These are phyloP conservation scores for Parazoanthus atlanticus DNA, from an alignment of 92 coral and sea anemone species.

Conservation along the genomic window DNA sequence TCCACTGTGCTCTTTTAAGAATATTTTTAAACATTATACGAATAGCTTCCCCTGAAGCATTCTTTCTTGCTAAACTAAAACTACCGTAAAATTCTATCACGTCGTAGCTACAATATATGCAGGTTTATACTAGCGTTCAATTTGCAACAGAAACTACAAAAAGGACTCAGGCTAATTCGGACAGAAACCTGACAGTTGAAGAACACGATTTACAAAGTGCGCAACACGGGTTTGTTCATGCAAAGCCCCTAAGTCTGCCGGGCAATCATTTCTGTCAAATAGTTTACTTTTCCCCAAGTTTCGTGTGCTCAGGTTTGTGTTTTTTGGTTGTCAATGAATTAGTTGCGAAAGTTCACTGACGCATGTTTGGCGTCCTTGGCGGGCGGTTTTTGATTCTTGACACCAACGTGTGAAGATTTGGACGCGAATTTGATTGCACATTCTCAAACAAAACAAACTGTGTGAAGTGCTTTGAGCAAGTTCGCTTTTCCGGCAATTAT, in stretches of 20 bases:
- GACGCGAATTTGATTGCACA: conserved; percentile 8
- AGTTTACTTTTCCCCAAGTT: conserved; percentile 31
- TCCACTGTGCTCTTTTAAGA: conserved; percentile 19
- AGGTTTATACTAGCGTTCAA: neutral
- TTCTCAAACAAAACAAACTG: conserved; percentile 35
- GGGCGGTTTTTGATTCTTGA: neutral
- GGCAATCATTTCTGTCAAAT: conserved; percentile 38
- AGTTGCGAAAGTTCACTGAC: neutral
- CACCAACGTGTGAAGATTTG: conserved; percentile 17
- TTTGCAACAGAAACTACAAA: neutral
- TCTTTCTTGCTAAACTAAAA: neutral
- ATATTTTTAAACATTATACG: neutral
- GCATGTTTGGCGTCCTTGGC: neutral
- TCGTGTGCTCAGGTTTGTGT: conserved; percentile 14
- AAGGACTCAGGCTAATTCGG: neutral
- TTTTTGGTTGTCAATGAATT: neutral
- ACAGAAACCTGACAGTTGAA: conserved; percentile 27
- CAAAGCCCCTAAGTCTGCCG: conserved; percentile 2
- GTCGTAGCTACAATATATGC: neutral
- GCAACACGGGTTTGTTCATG: neutral
- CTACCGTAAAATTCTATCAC: neutral
- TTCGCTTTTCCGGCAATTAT: conserved; percentile 20
- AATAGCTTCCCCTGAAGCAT: neutral
- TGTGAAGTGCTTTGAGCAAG: conserved; percentile 11
- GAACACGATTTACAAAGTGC: neutral